These are phyloP conservation scores for Luffia ferchaultella DNA, from an alignment of 2,888 invertebrate genomes.

Conservation along the genomic window DNA sequence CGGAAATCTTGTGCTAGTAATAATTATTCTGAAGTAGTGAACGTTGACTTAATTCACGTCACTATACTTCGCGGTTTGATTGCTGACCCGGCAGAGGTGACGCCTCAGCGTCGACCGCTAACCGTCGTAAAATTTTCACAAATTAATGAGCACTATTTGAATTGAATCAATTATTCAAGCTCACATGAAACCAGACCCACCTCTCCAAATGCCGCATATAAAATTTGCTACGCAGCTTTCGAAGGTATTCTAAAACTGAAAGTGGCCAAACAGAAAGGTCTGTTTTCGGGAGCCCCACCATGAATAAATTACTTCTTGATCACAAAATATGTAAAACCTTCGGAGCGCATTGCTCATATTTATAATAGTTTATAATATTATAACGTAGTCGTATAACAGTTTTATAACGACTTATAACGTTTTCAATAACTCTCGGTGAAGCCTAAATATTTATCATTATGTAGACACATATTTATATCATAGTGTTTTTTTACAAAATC, in stretches of 20 bases:
- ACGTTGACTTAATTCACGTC: not conserved
- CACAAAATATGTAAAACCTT: not conserved
- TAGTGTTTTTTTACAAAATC: not conserved
- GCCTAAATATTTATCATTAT: not conserved
- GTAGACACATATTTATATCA: not conserved
- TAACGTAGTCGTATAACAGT: too few relatives aligned
- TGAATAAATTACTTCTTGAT: not conserved
- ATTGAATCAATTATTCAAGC: too few relatives aligned
- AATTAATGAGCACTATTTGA: too few relatives aligned
- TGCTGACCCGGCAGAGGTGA: not conserved
- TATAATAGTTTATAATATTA: not conserved
- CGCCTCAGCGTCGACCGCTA: too few relatives aligned
- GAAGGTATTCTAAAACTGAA: not conserved
- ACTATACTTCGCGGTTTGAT: not conserved
- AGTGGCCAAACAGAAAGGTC: not conserved
- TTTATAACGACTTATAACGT: too few relatives aligned
- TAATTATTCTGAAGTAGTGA: not conserved
- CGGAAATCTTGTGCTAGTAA: not conserved
- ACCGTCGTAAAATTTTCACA: too few relatives aligned
- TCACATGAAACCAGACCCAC: too few relatives aligned
- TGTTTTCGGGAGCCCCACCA: not conserved
- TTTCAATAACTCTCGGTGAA: too few relatives aligned
- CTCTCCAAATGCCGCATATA: not conserved
- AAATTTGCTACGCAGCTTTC: not conserved
- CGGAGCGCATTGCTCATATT: not conserved